These are phyloP conservation scores for Tipula vernalis DNA, from an alignment of 2,888 invertebrate genomes.

Conservation along the genomic window DNA sequence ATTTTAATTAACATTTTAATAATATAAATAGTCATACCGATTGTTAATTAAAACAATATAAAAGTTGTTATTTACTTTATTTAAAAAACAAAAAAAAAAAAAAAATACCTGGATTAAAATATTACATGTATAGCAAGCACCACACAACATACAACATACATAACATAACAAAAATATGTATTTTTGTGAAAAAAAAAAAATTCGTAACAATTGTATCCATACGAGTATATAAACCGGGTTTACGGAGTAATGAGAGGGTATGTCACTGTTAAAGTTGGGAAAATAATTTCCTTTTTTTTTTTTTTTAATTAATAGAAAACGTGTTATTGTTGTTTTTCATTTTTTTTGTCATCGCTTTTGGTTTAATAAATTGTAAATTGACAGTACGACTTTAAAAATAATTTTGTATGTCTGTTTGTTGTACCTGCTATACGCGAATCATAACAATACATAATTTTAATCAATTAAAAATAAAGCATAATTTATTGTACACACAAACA, in stretches of 20 bases:
- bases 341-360: background rate
- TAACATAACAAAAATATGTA: background rate
- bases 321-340: background rate
- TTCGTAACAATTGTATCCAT: background rate
- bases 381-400: background rate
- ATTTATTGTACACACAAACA: background rate
- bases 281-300: background rate
- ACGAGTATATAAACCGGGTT: background rate
- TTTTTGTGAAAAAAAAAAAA: background rate
- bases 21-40: background rate
- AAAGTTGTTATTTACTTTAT: background rate
- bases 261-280: background rate
- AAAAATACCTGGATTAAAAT: background rate
- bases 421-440: background rate
- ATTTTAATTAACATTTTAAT: conserved; percentile 4
- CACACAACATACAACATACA: background rate
- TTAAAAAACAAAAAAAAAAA: background rate
- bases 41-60: background rate
- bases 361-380: background rate
- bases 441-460: background rate
- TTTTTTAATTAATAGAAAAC: background rate
- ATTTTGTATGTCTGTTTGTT: background rate
- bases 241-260: background rate
- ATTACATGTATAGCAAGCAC: background rate
- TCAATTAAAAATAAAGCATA: background rate